Evolutionary conservation across 2,888 invertebrate genomes (phyloP).

Genomic region (Amaurobius ferox): DNA sequence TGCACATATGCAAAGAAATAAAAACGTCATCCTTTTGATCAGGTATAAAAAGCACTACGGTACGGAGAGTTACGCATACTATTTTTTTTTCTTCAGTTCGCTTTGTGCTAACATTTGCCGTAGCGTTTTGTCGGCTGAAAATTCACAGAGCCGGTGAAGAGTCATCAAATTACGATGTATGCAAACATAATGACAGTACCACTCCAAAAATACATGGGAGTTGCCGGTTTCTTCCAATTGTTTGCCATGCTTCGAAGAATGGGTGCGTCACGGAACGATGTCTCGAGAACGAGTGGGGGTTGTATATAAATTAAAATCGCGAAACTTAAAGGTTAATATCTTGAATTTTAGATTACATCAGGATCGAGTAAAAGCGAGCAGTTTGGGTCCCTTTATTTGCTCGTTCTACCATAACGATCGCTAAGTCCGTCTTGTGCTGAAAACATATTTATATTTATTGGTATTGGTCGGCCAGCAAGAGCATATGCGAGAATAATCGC

Average conservation of each 20-base stretch:
- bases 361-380: too few relatives aligned
- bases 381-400: too few relatives aligned
- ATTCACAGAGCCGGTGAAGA: constrained; percentile 23
- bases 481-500: too few relatives aligned
- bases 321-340: too few relatives aligned
- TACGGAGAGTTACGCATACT: background rate
- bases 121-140: constrained; percentile 25
- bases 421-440: too few relatives aligned
- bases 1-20: background rate
- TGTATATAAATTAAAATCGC: background rate
- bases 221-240: constrained; percentile 42
- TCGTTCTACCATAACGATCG: too few relatives aligned
- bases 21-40: background rate
- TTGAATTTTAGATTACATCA: too few relatives aligned
- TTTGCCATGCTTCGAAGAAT: constrained; percentile 42
- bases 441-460: too few relatives aligned
- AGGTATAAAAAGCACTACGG: background rate
- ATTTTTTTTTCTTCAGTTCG: background rate
- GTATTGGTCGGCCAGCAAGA: too few relatives aligned
- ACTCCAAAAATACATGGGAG: constrained; percentile 44
- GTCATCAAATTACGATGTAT: constrained; percentile 63
- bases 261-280: constrained; percentile 39
- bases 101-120: constrained; percentile 30
- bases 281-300: constrained; percentile 2
- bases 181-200: constrained; percentile 63